Conservation (phyloP, 2,797 vertebrate species). For the Ptychobarbus kaznakovi region DNA sequence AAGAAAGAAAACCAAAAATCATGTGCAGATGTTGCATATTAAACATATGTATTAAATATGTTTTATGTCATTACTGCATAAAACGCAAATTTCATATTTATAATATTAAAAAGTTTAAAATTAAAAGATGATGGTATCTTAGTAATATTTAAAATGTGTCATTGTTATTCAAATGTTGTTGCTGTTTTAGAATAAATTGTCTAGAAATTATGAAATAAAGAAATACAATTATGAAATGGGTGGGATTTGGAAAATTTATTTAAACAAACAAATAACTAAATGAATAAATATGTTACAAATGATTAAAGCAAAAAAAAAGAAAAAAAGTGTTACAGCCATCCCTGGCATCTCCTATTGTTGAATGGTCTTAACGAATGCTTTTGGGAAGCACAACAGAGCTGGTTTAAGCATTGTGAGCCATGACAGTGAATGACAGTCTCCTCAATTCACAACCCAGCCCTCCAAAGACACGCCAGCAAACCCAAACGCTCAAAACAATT, state of each 20-base stretch:
- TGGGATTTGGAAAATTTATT: background rate
- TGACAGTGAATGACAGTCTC: background rate
- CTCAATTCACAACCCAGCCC: background rate
- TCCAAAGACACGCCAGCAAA: background rate
- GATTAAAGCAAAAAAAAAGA: background rate
- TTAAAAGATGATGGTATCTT: too few relatives aligned
- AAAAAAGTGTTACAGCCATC: background rate
- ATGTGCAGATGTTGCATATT: too few relatives aligned
- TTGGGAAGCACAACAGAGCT: background rate
- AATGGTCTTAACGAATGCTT: background rate
- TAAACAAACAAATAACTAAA: background rate
- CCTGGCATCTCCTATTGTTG: background rate
- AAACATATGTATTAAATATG: too few relatives aligned
- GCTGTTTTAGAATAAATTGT: background rate
- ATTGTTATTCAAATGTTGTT: background rate
- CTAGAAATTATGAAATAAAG: background rate
- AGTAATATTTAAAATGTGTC: too few relatives aligned
- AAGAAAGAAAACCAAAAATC: too few relatives aligned
- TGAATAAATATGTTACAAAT: background rate
- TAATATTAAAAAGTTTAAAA: too few relatives aligned
- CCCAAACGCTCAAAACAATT: constrained; percentile 31
- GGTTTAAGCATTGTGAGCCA: background rate
- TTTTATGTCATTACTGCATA: too few relatives aligned
- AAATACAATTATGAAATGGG: background rate
- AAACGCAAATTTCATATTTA: too few relatives aligned